phyloP scores from a whole-genome alignment of 2,797 vertebrate genomes.

The Rhinatrema bivittatum region DNA sequence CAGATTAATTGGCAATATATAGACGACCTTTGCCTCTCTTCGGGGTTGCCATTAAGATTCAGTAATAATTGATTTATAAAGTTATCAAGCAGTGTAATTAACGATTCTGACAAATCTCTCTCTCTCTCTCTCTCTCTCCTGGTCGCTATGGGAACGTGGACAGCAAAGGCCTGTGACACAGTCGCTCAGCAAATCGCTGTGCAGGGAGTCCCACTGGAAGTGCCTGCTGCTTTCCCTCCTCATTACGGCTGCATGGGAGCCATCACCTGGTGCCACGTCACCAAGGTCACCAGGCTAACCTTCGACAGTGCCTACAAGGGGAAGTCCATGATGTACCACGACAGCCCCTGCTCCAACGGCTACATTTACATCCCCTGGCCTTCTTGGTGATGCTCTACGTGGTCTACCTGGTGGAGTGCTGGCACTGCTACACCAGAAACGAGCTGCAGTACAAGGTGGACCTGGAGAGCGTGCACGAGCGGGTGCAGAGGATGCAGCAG shows the following conservation, averaged over 20 bases:
- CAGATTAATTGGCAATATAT: too few relatives aligned
- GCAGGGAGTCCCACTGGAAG: constrained; percentile 94
- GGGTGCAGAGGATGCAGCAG: constrained; percentile 83
- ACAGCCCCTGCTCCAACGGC: constrained; percentile 91
- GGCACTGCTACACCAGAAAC: constrained; percentile 85
- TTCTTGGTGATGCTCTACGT: constrained; percentile 92
- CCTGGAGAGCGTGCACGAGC: constrained; percentile 72
- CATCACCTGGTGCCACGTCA: constrained; percentile 90
- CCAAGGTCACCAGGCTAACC: constrained; percentile 87
- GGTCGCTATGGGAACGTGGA: constrained; percentile 19
- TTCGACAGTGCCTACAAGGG: constrained; percentile 88
- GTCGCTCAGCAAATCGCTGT: constrained; percentile 86
- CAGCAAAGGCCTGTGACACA: constrained; percentile 89
- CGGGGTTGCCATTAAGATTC: too few relatives aligned
- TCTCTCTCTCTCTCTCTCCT: constrained; percentile 22
- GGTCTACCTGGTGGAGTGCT: constrained; percentile 91
- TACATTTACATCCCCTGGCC: constrained; percentile 93
- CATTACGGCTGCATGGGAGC: constrained; percentile 89
- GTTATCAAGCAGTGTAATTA: too few relatives aligned
- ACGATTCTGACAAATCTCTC: too few relatives aligned
- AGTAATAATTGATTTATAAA: too few relatives aligned
- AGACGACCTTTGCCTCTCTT: too few relatives aligned
- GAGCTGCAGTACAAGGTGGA: constrained; percentile 88
- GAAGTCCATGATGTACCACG: constrained; percentile 91
- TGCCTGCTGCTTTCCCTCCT: constrained; percentile 90